These are phyloP conservation scores for Lacerta viridis DNA, from an alignment of 2,797 vertebrate genomes.

Conservation along the genomic window DNA sequence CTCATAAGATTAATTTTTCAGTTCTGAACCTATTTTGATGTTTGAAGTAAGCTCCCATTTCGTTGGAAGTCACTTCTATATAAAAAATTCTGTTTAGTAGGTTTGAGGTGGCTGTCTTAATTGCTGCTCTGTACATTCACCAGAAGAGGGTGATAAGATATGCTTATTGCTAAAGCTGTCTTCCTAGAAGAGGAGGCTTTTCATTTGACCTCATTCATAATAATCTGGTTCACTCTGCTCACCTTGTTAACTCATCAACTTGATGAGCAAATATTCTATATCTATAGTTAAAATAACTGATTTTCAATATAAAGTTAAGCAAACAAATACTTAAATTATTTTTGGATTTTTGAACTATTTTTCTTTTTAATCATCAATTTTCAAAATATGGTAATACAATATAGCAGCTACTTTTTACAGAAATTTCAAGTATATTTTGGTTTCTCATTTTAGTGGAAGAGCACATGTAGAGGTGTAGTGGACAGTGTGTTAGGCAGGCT, in stretches of 20 bases:
- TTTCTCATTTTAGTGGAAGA: conserved; percentile 2
- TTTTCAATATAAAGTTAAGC: not conserved
- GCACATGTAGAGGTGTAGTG: not conserved
- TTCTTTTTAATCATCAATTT: not conserved
- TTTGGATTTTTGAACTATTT: not conserved
- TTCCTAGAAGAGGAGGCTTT: not conserved
- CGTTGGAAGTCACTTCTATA: not conserved
- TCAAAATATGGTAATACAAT: not conserved
- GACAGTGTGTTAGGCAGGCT: not conserved
- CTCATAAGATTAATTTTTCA: not conserved
- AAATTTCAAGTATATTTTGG: not conserved
- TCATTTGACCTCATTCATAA: not conserved
- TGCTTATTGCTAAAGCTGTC: not conserved
- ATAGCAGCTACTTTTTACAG: not conserved
- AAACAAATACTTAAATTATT: conserved; percentile 2
- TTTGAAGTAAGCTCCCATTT: not conserved
- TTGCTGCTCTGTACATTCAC: conserved; percentile 45
- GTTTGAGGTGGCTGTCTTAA: not conserved
- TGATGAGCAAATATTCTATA: rapidly evolving
- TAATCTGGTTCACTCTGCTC: conserved; percentile 8
- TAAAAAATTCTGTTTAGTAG: not conserved
- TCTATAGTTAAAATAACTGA: conserved; percentile 1
- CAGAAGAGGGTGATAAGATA: conserved; percentile 50
- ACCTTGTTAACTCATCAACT: conserved; percentile 1
- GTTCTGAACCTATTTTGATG: not conserved